Base-by-base conservation (phyloP, 2,888 invertebrate species). In the Antheraea assamensis region DNA sequence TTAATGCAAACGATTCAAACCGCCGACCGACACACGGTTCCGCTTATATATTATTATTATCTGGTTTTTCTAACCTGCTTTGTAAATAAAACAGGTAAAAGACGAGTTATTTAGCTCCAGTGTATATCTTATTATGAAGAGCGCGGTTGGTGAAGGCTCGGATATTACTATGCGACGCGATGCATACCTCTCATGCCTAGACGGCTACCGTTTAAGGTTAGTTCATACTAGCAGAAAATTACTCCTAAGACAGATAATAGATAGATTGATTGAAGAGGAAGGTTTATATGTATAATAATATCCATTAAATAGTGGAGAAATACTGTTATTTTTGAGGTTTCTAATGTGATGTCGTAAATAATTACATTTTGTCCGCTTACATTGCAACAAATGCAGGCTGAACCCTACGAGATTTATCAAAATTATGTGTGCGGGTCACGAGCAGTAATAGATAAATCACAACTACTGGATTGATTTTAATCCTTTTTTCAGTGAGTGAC, bases 21-120 rank as follows among this genome's bases (percentile, higher is more conserved):
- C 27, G 27, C 27, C 17, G 3, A 27, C 27, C 27, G 27, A 27
- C 61, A 61, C 13, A 27, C 27, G 61, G 24, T 73, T 70, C 73
- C 70, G 42, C 17, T 73, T 73, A 70, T 73, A 73, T 68, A 70
- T 73, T 35, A 73, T 73, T 35, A 73, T 70, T 42, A 58, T 58
- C 42, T 31, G 3, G 52, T 42, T 21, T 66, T 72, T 66, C 66
- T 66, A 64, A 49, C 35, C 52, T n/a, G 52, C n/a, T 19, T 71
- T 35, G 21, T 27, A 64, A 72, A 72, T 47, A 70, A 70, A 35
- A 30, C 70, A 55, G 24, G 21, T 55, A 30, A 55, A 19, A 73
- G 52, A 73, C 55, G 70, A 68, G 52, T 55, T 70, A 70, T 73
- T 58, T 70, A 70, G 27, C 27, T 42, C 30, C 66, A 30, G 35